A percentile compares a stretch with the other conserved stretches of the same genome.
phyloP scores from a whole-genome alignment of 2,113 vertebrate species.

The Megaceryle torquata region DNA sequence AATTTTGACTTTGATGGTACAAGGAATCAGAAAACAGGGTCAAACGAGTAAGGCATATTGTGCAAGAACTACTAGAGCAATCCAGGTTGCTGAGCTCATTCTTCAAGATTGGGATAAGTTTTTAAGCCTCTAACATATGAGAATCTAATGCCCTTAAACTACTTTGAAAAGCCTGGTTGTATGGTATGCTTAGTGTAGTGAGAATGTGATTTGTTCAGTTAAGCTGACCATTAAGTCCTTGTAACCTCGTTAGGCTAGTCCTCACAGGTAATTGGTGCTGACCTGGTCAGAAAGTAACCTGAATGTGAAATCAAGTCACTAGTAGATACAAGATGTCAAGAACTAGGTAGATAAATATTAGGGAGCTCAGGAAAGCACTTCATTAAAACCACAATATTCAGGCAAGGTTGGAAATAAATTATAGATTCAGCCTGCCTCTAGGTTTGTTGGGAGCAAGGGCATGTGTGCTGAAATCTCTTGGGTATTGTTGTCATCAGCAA shows the following conservation, averaged over 20 bases:
- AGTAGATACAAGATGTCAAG: not conserved
- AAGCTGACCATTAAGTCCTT: not conserved
- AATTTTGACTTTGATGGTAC: not conserved
- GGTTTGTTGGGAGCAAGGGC: slow-evolving; percentile 3
- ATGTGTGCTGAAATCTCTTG: slow-evolving; percentile 25
- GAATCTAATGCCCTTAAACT: not conserved
- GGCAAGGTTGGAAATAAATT: slow-evolving; percentile 44
- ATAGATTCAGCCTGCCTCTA: slow-evolving; percentile 34
- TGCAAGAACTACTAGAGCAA: not conserved
- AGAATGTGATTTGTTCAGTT: not conserved
- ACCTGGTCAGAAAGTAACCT: not conserved
- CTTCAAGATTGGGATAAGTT: not conserved
- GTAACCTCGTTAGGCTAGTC: not conserved
- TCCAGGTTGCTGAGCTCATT: not conserved
- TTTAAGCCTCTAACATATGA: not conserved
- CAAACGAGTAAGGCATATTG: not conserved
- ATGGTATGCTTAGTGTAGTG: not conserved
- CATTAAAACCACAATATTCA: slow-evolving; percentile 42
- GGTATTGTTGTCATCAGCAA: not conserved
- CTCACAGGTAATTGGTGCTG: not conserved
- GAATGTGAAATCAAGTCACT: not conserved
- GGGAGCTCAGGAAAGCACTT: not conserved
- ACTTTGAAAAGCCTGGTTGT: not conserved
- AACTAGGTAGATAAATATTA: slow-evolving; percentile 30
- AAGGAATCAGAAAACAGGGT: not conserved